These are phyloP conservation scores for Gorsachius magnificus DNA, from an alignment of 2,797 vertebrate genomes.

Conservation along the genomic window DNA sequence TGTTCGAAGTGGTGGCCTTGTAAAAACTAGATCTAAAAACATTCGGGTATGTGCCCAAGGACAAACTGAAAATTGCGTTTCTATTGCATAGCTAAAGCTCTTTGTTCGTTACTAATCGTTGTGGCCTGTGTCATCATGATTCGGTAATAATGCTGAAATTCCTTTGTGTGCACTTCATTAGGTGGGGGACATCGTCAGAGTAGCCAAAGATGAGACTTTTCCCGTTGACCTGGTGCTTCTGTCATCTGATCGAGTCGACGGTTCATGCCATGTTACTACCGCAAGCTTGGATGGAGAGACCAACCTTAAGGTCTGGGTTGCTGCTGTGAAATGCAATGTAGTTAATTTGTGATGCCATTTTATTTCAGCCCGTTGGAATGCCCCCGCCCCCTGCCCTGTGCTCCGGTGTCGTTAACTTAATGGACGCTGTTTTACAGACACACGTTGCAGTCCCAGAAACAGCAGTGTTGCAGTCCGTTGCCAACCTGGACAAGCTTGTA, in stretches of 20 bases:
- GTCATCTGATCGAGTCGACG: conserved; percentile 90
- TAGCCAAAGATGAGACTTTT: conserved; percentile 99
- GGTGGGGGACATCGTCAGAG: conserved; percentile 98
- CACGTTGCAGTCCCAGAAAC: conserved; percentile 92
- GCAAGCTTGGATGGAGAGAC: conserved; percentile 97
- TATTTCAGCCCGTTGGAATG: neutral
- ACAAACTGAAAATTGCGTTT: neutral
- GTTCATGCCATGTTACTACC: conserved; percentile 96
- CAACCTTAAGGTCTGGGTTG: conserved; percentile 89
- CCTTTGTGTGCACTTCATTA: conserved; percentile 43
- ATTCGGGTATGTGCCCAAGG: conserved; percentile 85
- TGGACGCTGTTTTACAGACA: conserved; percentile 77
- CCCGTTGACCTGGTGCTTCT: conserved; percentile 93
- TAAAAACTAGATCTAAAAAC: conserved; percentile 97
- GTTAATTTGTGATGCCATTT: neutral
- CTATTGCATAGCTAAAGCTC: neutral
- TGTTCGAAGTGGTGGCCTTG: conserved; percentile 96
- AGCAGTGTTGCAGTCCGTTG: conserved; percentile 89
- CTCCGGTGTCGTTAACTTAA: neutral
- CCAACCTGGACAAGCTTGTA: conserved; percentile 87
- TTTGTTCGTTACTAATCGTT: neutral
- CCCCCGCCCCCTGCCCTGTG: no score
- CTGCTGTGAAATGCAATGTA: neutral
- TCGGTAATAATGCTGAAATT: neutral
- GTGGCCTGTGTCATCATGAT: neutral